Base-by-base conservation (phyloP, 2,888 invertebrate species). In the Rotaria magnacalcarata region DNA sequence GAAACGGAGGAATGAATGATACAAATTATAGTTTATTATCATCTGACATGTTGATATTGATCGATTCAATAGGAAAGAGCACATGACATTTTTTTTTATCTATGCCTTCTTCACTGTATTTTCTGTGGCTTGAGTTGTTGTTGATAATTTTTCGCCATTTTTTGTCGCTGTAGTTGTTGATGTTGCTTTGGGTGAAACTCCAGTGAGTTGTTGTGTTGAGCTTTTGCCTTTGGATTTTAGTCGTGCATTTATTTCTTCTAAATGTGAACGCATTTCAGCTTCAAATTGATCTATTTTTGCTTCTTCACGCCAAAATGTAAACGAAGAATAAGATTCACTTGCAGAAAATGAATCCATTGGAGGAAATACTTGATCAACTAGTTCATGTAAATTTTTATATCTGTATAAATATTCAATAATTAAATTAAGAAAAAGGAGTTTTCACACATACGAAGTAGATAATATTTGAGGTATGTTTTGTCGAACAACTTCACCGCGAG, bases 341-440 rank as follows among this genome's bases (percentile, higher is more conserved):
- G 85, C 60, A 11, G 85, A n/a, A 21, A 50, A n/a, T 27, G 11
- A 24, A 54, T 86, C 84, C 19, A 90, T 88, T 0, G 92, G 91
- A 88, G 97, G 98, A 92, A 97, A 98, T 91, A 98, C 93, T 92
- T 96, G 96, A 93, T 98, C 97, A 88, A 96, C 97, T 88, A 97
- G 94, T 91, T 95, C 95, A 88, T 95, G 95, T 94, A 97, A 95
- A 91, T 95, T 95, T 87, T 95, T 94, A 92, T 98, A 98, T 6
- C 80, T 80, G 3, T 21, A 80, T 1, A 14, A 80, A 34, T 14
- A 4, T 47, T 47, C 7, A 19, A 27, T 3, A 34, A 52, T 14
- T 16, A 52, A 14, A 52, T 52, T 8, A 8, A 52, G 1, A 67
- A 67, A 16, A 34, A 10, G 7, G 10, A 4, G 5, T 19, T 21